These are phyloP conservation scores for Halichondria panicea DNA, from an alignment of 37 sponge, comb jelly and placozoan genomes.

Conservation along the genomic window DNA sequence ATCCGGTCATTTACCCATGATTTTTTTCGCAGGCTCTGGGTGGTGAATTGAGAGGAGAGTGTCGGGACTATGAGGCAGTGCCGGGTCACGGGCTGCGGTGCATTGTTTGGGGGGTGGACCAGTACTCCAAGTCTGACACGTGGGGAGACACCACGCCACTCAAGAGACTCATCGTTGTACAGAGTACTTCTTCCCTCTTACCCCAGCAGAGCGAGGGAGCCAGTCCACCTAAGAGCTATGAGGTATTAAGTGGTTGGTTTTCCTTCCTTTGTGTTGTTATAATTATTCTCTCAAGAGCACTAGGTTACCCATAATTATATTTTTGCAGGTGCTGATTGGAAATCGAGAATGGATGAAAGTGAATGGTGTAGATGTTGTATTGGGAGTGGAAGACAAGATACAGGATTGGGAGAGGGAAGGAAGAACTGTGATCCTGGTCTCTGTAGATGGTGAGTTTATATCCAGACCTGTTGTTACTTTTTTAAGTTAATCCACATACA, in stretches of 20 bases:
- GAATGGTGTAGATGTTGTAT: slow-evolving; percentile 50
- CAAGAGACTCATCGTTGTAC: slow-evolving; percentile 5
- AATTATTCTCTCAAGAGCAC: too few species aligned
- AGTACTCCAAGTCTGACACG: neutral
- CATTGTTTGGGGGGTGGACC: slow-evolving; percentile 52
- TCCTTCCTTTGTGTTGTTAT: too few species aligned
- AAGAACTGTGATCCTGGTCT: slow-evolving; percentile 85
- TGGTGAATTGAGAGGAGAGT: slow-evolving; percentile 58
- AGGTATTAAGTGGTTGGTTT: slow-evolving; percentile 19
- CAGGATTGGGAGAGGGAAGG: slow-evolving; percentile 62
- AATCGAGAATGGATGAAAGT: slow-evolving; percentile 84
- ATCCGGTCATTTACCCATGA: too few species aligned
- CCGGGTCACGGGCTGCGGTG: slow-evolving; percentile 87
- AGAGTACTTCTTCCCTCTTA: neutral
- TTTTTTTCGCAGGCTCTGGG: slow-evolving; percentile 72
- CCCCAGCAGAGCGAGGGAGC: slow-evolving; percentile 1
- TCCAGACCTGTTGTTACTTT: too few species aligned
- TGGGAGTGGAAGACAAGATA: slow-evolving; percentile 50
- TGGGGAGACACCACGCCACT: neutral
- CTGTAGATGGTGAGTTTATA: slow-evolving; percentile 76
- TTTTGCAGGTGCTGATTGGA: slow-evolving; percentile 86
- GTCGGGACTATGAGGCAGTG: slow-evolving; percentile 62
- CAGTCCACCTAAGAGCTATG: neutral
- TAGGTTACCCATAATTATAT: too few species aligned
- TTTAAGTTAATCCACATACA: too few species aligned